These are phyloP conservation scores for Caenorhabditis tropicalis DNA, from an alignment of 1,140 invertebrate genomes.

Conservation along the genomic window DNA sequence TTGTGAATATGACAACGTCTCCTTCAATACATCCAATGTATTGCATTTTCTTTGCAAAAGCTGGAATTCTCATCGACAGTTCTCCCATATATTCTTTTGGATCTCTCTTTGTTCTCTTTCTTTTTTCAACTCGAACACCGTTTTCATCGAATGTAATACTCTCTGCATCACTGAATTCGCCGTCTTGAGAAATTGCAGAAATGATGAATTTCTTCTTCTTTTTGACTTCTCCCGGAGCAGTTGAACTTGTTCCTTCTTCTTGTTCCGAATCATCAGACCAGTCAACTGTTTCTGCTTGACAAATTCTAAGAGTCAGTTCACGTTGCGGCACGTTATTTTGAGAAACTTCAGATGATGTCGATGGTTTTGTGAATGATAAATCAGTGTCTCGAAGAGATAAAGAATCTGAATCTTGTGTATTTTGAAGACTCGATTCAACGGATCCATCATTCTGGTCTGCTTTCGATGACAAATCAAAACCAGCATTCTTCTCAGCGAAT, in stretches of 20 bases:
- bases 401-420: not conserved
- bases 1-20: conserved; percentile 9
- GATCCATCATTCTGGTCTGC: not conserved
- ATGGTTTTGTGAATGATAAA: conserved; percentile 18
- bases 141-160: conserved; percentile 34
- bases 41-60: conserved; percentile 16
- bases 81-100: conserved; percentile 29
- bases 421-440: not conserved
- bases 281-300: conserved; percentile 17
- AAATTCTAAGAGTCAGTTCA: conserved; percentile 31
- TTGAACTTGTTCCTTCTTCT: conserved; percentile 27
- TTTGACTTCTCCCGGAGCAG: conserved; percentile 30
- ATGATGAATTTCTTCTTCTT: conserved; percentile 32
- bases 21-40: conserved; percentile 33
- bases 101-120: conserved; percentile 21
- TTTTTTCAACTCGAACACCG: conserved; percentile 15
- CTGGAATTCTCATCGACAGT: conserved; percentile 11
- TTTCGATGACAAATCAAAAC: not conserved
- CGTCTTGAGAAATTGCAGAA: conserved; percentile 23
- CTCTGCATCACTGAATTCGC: conserved; percentile 36
- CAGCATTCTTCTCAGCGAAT: conserved; percentile 13
- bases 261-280: conserved; percentile 14
- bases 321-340: not conserved
- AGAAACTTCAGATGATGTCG: not conserved
- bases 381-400: not conserved